Evolutionary conservation across 35 echinoderm and acorn worm species (phyloP), one percentile per base, ranked within the genome.

Genomic region (Amphiura filiformis): DNA sequence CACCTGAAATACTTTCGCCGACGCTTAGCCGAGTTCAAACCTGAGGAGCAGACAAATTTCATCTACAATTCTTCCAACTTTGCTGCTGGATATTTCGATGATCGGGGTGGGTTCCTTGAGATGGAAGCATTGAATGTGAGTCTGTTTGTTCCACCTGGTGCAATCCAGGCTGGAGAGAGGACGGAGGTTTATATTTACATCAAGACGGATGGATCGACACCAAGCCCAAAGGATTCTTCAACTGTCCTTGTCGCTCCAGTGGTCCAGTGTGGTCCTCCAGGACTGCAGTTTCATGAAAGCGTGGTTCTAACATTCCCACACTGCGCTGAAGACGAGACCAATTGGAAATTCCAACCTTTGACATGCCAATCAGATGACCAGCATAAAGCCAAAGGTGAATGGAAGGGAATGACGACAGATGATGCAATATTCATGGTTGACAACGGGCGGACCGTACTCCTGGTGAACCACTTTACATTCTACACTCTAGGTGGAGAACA

Each of bases 291-390:
- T 31, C 56, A 35, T 13, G 57, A 64, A 32, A 37, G 65, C 30
- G 84, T 86, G 38, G 84, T 86, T 31, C 61, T 86, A 12, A 86
- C 65, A 1, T 44, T 75, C 75, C 84, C 61, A 1, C 84, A 86
- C 30, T 65, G 57, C 33, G 84, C 84, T 28, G 84, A 38, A 30
- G 37, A 86, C 5, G 84, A 86, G n/a, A 37, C 36, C 2, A 70
- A 76, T 22, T 86, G 84, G 84, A 26, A 76, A 38, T 86, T 86
- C 61, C 13, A 32, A 15, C 32, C 57, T 1, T 35, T 56, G 57
- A 65, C 84, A 7, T 39, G 38, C 34, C 41, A 83, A 28, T 44
- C 41, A 13, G 81, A 56, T 35, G 56, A 57, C 1, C 1, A 70
- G 4, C 61, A 70, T 11, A 5, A 70, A 70, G 41, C 35, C 1